Conservation (phyloP, 2,113 vertebrate species). For the Peucedramus taeniatus region DNA sequence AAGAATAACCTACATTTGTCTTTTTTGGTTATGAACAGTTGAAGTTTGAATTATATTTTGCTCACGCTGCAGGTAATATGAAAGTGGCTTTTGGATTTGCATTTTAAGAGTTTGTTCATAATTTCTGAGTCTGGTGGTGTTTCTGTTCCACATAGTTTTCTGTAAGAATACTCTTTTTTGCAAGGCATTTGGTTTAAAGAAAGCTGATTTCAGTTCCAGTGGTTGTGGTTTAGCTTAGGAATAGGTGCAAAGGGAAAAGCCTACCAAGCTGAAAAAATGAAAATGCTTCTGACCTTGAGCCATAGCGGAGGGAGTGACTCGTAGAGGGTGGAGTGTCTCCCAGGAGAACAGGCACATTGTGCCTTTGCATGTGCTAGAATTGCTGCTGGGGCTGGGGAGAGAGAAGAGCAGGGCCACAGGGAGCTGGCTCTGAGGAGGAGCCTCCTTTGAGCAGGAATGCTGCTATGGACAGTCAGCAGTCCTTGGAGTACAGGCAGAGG, state of each 20-base stretch:
- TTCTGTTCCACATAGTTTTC: background rate
- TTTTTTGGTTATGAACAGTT: background rate
- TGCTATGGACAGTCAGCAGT: background rate
- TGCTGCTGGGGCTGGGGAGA: rapidly evolving
- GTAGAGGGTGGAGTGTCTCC: background rate
- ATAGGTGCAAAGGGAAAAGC: background rate
- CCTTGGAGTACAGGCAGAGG: background rate
- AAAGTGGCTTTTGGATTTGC: background rate
- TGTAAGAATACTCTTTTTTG: background rate
- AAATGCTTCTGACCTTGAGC: background rate
- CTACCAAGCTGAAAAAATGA: background rate
- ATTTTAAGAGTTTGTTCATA: background rate
- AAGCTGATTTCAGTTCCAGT: background rate
- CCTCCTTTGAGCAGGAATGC: background rate
- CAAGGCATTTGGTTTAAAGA: background rate
- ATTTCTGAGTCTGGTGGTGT: background rate
- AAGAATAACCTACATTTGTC: background rate
- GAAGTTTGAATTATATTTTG: background rate
- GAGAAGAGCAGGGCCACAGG: background rate
- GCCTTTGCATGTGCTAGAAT: background rate
- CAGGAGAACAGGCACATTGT: background rate
- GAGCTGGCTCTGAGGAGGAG: background rate
- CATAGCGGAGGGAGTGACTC: background rate
- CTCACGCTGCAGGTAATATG: background rate
- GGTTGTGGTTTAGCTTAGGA: background rate